phyloP scores from a whole-genome alignment of 2,113 vertebrate genomes.

The Chionomys nivalis region DNA sequence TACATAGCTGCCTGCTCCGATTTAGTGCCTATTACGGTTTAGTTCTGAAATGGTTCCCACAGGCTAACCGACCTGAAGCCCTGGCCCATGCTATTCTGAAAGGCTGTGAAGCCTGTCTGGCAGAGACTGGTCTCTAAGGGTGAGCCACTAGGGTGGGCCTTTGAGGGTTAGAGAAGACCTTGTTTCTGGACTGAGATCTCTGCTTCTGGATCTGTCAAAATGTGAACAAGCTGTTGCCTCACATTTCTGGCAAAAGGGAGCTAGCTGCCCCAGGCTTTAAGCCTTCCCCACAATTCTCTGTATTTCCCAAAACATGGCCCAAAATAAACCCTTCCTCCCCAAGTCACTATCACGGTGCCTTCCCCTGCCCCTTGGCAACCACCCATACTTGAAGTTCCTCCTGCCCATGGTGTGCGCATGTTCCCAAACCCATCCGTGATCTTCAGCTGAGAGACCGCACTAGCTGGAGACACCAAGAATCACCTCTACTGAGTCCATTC shows the following conservation, averaged over 20 bases:
- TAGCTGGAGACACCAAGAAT: background rate
- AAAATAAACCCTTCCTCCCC: background rate
- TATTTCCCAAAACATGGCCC: background rate
- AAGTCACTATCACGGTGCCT: background rate
- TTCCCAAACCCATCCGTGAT: slow-evolving; percentile 32
- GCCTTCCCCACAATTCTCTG: background rate
- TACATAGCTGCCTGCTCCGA: background rate
- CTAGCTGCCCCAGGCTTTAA: background rate
- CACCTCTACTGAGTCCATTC: background rate
- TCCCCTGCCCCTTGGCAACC: background rate
- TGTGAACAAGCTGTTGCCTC: background rate
- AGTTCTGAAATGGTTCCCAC: background rate
- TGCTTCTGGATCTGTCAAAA: background rate
- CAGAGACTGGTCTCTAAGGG: background rate
- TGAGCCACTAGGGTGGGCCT: background rate
- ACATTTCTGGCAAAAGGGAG: background rate
- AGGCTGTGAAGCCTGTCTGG: background rate
- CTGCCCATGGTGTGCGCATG: background rate
- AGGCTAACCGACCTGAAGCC: background rate
- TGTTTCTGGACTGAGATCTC: background rate
- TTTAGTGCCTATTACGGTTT: background rate
- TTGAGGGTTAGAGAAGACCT: background rate
- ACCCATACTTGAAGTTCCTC: background rate
- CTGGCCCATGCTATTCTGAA: background rate
- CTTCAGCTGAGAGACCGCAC: background rate